Base-by-base conservation (phyloP, 2,888 invertebrate genomes). In the Marasmarcha lunaedactyla region DNA sequence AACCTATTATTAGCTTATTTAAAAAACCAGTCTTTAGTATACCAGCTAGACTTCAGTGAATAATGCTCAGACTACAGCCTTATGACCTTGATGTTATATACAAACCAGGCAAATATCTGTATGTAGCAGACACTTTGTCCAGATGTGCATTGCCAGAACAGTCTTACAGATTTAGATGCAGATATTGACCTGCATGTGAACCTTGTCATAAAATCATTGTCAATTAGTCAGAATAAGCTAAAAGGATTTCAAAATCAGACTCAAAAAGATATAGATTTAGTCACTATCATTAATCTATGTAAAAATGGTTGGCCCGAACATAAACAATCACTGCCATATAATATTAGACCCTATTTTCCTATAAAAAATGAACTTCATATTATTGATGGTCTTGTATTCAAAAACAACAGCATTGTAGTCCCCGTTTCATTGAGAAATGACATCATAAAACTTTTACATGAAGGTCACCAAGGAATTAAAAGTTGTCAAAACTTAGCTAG, bases 301-400 rank as follows among this genome's bases (percentile, higher is more conserved):
- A 25, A 43, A 35, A 35, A 35, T 26, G 43, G 46, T n/a, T 46
- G 42, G 42, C 46, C 46, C 27, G 40, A 41, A 34, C 37, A 42
- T 25, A 48, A 45, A 38, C 38, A 27, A 9, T 36, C 37, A 20
- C 39, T 43, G 1, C 10, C 9, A 14, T 33, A 40, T 9, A n/a
- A n/a, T 6, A 27, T 40, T 7, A 40, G 15, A 27, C 35, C 41
- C 11, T 43, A 42, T 15, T 46, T 40, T 33, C 12, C 40, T 3
- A 13, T 38, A 7, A 40, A 36, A 40, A 14, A 33, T 34, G 14
- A 44, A 35, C 14, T 47, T 11, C 42, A 47, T 42, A 37, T 38
- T 2, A 27, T 43, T n/a, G 36, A 45, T 38, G 15, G 35, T 20
- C 12, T 45, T 11, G 5, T 48, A 14, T 42, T 45, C 9, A 43